These are phyloP conservation scores for Nesometra sesokonis DNA, from an alignment of 35 echinoderm and acorn worm species.

Conservation along the genomic window DNA sequence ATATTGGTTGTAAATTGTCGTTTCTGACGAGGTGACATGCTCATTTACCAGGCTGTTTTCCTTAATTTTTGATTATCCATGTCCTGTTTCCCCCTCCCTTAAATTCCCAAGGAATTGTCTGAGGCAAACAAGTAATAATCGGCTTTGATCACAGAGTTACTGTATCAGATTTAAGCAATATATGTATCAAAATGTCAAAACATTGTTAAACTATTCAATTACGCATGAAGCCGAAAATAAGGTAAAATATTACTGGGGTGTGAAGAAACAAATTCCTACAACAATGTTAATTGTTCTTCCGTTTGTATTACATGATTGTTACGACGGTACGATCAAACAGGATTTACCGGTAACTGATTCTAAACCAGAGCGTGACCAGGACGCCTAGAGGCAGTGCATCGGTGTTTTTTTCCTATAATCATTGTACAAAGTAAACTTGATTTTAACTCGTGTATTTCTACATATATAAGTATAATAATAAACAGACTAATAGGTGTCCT, in stretches of 20 bases:
- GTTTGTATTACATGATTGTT: not conserved
- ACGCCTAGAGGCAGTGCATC: not conserved
- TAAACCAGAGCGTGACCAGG: not conserved
- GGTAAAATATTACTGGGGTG: not conserved
- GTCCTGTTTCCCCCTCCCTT: too few species aligned
- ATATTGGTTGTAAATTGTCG: too few species aligned
- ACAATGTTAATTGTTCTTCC: not conserved
- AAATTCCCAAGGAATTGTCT: too few species aligned
- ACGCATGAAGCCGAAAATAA: not conserved
- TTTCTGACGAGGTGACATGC: too few species aligned
- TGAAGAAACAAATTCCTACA: not conserved
- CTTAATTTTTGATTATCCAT: too few species aligned
- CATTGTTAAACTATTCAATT: not conserved
- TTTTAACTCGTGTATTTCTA: not conserved
- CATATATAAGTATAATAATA: not conserved
- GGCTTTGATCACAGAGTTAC: too few species aligned
- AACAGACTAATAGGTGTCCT: not conserved
- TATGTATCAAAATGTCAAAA: not conserved
- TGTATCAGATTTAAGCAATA: too few species aligned
- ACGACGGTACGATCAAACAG: not conserved
- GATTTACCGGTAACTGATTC: not conserved
- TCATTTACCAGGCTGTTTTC: too few species aligned
- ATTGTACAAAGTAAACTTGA: not conserved
- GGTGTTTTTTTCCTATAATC: not conserved
- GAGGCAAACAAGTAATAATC: too few species aligned